These are phyloP conservation scores for Butorides virescens DNA, from an alignment of 2,113 vertebrate species.

Conservation along the genomic window DNA sequence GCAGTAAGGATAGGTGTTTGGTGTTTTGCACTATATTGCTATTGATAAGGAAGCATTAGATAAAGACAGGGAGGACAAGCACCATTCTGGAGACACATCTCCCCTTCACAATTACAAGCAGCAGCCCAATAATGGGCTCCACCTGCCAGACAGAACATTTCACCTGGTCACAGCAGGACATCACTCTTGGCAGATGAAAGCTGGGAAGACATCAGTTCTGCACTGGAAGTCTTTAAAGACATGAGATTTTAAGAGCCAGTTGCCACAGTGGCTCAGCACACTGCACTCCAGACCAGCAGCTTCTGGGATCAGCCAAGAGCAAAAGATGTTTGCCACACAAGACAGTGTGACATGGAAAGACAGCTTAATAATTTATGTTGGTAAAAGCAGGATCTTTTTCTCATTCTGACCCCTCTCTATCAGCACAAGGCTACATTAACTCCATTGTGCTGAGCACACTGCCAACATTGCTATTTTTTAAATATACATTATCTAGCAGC, in stretches of 20 bases:
- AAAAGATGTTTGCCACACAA: not conserved
- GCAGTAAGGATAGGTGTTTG: not conserved
- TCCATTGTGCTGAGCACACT: not conserved
- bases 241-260: not conserved
- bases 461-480: slow-evolving; percentile 5
- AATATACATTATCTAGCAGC: not conserved
- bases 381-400: slow-evolving; percentile 39
- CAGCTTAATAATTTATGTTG: slow-evolving; percentile 25
- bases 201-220: not conserved
- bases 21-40: not conserved
- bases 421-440: slow-evolving; percentile 8
- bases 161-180: not conserved
- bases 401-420: not conserved
- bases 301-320: not conserved
- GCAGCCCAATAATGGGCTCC: not conserved
- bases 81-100: not conserved
- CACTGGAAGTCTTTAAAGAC: not conserved
- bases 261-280: not conserved
- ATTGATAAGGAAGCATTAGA: not conserved
- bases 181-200: not conserved
- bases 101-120: not conserved
- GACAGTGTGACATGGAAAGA: not conserved
- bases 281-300: not conserved
- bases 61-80: not conserved
- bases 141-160: not conserved